Conservation (phyloP, 2,113 vertebrate species). For the Sceloporus undulatus region DNA sequence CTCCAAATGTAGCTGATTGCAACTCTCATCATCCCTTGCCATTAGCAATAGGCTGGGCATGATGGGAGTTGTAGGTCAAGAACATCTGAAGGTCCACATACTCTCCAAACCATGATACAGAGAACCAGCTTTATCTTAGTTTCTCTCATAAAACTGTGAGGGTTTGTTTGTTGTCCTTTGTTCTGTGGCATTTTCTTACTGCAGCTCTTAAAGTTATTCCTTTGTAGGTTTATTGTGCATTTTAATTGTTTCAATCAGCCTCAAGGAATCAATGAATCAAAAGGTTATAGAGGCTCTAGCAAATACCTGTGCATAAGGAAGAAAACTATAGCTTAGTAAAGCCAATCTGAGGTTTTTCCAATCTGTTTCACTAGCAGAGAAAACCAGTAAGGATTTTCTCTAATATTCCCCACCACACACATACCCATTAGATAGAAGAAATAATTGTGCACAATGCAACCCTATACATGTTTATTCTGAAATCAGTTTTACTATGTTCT, state of each 20-base stretch:
- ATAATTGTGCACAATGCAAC: neutral
- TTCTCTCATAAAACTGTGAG: neutral
- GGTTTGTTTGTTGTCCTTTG: neutral
- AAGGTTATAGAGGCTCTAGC: neutral
- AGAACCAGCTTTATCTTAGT: neutral
- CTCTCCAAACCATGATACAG: too few species aligned
- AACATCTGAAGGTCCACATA: too few species aligned
- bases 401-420: too few species aligned
- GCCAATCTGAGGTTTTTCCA: neutral
- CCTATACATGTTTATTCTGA: neutral
- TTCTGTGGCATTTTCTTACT: neutral
- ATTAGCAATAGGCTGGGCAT: too few species aligned
- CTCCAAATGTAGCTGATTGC: too few species aligned
- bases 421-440: neutral
- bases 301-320: neutral
- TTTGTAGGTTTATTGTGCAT: neutral
- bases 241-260: neutral
- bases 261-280: neutral
- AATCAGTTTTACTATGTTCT: too few species aligned
- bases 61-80: too few species aligned
- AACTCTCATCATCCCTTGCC: too few species aligned
- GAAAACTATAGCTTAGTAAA: neutral
- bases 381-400: neutral
- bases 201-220: neutral
- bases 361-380: neutral